A percentile compares a stretch with the other conserved stretches of the same genome.
phyloP scores from a whole-genome alignment of 2,888 invertebrate genomes.

The Argyresthia albistria region DNA sequence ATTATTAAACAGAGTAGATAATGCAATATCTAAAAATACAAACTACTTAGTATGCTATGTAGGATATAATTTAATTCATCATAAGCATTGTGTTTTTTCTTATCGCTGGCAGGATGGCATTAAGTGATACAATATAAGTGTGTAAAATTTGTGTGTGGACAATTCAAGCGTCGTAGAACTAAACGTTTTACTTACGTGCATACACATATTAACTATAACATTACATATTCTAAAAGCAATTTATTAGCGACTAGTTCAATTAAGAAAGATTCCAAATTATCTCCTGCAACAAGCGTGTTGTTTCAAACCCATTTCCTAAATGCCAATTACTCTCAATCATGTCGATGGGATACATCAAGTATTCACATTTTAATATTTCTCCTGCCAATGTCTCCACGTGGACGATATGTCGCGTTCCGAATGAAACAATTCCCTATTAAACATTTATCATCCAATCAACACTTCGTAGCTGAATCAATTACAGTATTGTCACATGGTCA shows the following conservation, averaged over 20 bases:
- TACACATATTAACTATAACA: slow-evolving; percentile 54
- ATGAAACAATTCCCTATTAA: slow-evolving; percentile 64
- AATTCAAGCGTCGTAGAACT: slow-evolving; percentile 64
- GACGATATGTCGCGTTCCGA: slow-evolving; percentile 57
- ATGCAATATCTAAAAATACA: slow-evolving; percentile 71
- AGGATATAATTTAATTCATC: slow-evolving; percentile 64
- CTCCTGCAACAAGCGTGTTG: slow-evolving; percentile 8
- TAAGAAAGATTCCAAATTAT: slow-evolving; percentile 68
- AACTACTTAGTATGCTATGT: slow-evolving; percentile 62
- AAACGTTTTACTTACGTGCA: slow-evolving; percentile 60
- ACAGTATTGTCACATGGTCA: slow-evolving; percentile 57
- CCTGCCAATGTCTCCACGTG: slow-evolving; percentile 52
- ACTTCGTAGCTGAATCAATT: slow-evolving; percentile 34
- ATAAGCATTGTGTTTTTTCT: slow-evolving; percentile 66
- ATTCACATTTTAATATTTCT: not conserved
- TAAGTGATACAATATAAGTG: slow-evolving; percentile 28
- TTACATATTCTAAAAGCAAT: slow-evolving; percentile 62
- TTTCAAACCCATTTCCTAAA: not conserved
- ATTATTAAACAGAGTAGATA: slow-evolving; percentile 58
- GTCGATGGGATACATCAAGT: no score
- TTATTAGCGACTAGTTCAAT: slow-evolving; percentile 64
- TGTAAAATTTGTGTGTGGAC: slow-evolving; percentile 69
- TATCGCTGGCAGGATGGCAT: slow-evolving; percentile 67
- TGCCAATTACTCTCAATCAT: no score
- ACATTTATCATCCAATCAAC: slow-evolving; percentile 54